A percentile compares a stretch with the other conserved stretches of the same genome.
These are phyloP conservation scores for Acipenser oxyrinchus DNA, from an alignment of 2,797 vertebrate species.

Conservation along the genomic window DNA sequence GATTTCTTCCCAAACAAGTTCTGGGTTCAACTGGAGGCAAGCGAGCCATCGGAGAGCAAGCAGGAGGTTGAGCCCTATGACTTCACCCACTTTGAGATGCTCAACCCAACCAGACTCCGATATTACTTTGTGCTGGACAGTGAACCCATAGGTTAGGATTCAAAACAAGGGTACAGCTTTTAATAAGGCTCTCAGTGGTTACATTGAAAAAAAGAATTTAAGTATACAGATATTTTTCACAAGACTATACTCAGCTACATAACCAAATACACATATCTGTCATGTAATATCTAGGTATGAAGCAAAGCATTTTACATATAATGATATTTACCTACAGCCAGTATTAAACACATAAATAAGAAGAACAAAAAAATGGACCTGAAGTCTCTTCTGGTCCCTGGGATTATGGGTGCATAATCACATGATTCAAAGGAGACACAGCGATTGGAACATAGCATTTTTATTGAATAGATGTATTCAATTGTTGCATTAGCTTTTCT, in stretches of 20 bases:
- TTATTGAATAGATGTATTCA: neutral
- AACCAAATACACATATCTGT: no score
- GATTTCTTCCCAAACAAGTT: conserved; percentile 31
- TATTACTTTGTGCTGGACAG: conserved; percentile 24
- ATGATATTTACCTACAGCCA: no score
- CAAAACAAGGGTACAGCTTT: neutral
- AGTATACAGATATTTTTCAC: neutral
- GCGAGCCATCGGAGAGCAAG: neutral
- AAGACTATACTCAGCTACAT: neutral
- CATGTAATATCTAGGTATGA: no score
- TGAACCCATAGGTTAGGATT: conserved; percentile 20
- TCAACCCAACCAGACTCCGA: conserved; percentile 22
- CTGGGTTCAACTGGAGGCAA: conserved; percentile 21
- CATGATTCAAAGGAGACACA: no score
- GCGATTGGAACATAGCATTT: no score
- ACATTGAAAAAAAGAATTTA: no score
- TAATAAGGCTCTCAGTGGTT: neutral
- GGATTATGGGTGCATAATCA: no score
- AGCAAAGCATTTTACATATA: no score
- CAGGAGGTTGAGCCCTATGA: conserved; percentile 16
- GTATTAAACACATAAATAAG: no score
- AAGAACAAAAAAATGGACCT: no score
- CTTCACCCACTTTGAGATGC: conserved; percentile 13
- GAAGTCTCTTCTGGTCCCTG: no score
- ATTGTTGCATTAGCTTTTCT: no score